These are phyloP conservation scores for Eulemur mongoz DNA, from an alignment of 2,797 vertebrate genomes.

Conservation along the genomic window DNA sequence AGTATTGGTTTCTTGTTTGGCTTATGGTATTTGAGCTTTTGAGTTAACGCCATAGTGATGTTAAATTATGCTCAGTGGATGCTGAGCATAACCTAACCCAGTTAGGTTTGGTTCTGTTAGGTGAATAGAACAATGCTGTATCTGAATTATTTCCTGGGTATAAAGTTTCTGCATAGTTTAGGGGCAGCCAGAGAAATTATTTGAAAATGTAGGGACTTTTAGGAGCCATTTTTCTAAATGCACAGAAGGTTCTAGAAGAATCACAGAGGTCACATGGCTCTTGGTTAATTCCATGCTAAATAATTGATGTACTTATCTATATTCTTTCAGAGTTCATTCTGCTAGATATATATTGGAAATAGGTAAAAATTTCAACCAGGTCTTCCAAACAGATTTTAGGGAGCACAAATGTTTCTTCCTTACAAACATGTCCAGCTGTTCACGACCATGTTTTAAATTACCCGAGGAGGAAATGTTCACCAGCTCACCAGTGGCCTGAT, in stretches of 20 bases:
- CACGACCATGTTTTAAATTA: neutral
- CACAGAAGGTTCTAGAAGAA: slow-evolving; percentile 35
- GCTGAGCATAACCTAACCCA: neutral
- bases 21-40: slow-evolving; percentile 10
- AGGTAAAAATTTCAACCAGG: neutral
- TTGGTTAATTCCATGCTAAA: slow-evolving; percentile 25
- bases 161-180: neutral
- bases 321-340: slow-evolving; percentile 4
- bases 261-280: neutral
- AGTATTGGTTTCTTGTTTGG: neutral
- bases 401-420: neutral
- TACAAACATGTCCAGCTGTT: neutral
- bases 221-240: neutral
- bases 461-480: neutral
- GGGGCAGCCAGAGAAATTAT: slow-evolving; percentile 4
- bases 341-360: neutral
- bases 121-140: neutral
- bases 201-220: slow-evolving; percentile 28
- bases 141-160: slow-evolving; percentile 21
- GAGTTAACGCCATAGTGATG: neutral
- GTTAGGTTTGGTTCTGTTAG: slow-evolving; percentile 29
- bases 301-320: neutral
- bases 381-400: slow-evolving; percentile 44
- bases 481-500: neutral
- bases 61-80: no score